These are phyloP conservation scores for Zonitis immaculata DNA, from an alignment of 2,888 invertebrate species.

Conservation along the genomic window DNA sequence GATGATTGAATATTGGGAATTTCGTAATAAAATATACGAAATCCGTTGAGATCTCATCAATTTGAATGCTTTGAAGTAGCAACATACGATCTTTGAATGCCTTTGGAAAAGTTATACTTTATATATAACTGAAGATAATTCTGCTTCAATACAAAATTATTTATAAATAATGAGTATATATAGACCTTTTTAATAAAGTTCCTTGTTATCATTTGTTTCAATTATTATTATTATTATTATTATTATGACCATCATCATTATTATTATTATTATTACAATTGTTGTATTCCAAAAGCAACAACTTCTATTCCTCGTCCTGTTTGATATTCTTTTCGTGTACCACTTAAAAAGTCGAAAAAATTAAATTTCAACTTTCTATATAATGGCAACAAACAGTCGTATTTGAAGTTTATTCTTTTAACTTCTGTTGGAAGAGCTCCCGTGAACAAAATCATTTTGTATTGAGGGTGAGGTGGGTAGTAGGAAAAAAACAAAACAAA, in stretches of 20 bases:
- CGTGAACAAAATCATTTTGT: neutral
- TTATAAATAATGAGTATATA: too few relatives aligned
- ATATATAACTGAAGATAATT: too few relatives aligned
- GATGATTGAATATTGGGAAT: slow-evolving; percentile 20
- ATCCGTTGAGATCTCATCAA: slow-evolving; percentile 11
- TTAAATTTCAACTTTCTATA: slow-evolving; percentile 22
- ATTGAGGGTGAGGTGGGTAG: neutral
- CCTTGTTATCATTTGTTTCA: too few relatives aligned
- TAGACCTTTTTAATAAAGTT: too few relatives aligned
- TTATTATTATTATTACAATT: too few relatives aligned
- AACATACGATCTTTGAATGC: neutral
- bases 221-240: too few relatives aligned
- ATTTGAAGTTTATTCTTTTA: slow-evolving; percentile 22
- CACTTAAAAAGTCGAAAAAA: slow-evolving; percentile 21
- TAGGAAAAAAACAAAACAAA: neutral
- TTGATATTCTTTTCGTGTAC: slow-evolving; percentile 20
- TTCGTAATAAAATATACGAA: slow-evolving; percentile 17
- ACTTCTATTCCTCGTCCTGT: slow-evolving; percentile 10
- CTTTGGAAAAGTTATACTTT: too few relatives aligned
- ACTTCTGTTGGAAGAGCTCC: slow-evolving; percentile 13
- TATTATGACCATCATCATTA: too few relatives aligned
- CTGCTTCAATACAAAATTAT: too few relatives aligned
- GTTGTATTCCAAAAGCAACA: too few relatives aligned
- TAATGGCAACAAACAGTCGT: slow-evolving; percentile 23
- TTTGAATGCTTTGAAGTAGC: slow-evolving; percentile 8